Evolutionary conservation across 92 coral and sea anemone species (phyloP).

Genomic region (Palythoa grandiflora): DNA sequence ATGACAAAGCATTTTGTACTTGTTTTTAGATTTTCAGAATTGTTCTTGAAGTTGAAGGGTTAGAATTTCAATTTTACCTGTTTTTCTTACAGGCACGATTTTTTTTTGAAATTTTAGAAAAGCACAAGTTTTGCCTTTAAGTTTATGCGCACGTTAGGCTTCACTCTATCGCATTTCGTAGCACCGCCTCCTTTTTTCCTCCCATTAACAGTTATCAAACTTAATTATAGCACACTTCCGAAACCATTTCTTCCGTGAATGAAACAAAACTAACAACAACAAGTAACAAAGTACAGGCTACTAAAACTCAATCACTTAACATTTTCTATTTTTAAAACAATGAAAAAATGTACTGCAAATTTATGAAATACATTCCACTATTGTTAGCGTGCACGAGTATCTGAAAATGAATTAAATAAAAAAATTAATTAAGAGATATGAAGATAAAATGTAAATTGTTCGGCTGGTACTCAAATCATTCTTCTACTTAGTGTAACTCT

Average conservation of each 20-base stretch:
- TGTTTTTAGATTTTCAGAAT: not conserved
- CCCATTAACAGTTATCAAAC: conserved; percentile 38
- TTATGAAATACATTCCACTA: not conserved
- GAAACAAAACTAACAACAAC: not conserved
- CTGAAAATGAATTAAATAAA: conserved; percentile 55
- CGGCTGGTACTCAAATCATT: conserved; percentile 21
- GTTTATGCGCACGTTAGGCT: not conserved
- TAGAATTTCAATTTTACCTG: not conserved
- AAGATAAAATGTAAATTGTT: conserved; percentile 37
- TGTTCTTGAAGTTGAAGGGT: not conserved
- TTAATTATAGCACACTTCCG: conserved; percentile 22
- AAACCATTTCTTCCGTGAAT: conserved; percentile 18
- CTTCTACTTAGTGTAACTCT: conserved; percentile 36
- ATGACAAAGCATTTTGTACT: not conserved
- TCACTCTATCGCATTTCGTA: conserved; percentile 38
- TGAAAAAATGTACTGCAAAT: not conserved
- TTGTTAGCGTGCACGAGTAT: conserved; percentile 33
- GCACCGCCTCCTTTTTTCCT: conserved; percentile 44
- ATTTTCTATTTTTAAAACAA: not conserved
- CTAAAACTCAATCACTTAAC: no score
- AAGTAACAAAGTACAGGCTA: not conserved
- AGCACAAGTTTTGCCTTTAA: not conserved
- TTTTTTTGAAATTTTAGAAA: not conserved
- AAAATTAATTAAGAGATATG: conserved; percentile 87
- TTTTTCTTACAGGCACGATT: not conserved